These are phyloP conservation scores for Butorides virescens DNA, from an alignment of 2,113 vertebrate genomes.

Conservation along the genomic window DNA sequence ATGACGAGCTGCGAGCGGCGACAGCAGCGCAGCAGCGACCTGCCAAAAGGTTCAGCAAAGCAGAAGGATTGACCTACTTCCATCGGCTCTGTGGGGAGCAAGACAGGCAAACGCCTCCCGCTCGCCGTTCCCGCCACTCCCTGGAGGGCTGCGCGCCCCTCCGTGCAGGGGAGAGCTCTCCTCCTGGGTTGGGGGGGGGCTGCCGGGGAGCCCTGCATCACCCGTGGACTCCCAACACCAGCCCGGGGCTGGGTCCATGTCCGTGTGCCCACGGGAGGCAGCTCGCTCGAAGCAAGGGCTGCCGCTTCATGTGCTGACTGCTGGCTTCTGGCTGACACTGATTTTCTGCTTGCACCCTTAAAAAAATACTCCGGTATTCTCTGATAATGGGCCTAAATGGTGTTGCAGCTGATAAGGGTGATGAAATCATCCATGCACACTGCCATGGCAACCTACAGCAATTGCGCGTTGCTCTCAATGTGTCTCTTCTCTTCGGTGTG, in stretches of 20 bases:
- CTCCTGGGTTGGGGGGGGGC: neutral
- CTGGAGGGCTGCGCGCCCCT: neutral
- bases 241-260: neutral
- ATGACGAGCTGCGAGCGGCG: neutral
- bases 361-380: neutral
- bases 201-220: neutral
- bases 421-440: slow-evolving; percentile 6
- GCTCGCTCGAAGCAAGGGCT: neutral
- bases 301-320: neutral
- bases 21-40: neutral
- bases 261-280: neutral
- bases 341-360: neutral
- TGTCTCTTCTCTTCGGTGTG: neutral
- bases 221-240: fast-evolving
- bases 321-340: neutral
- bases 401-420: slow-evolving; percentile 23
- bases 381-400: neutral
- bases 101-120: neutral
- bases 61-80: slow-evolving; percentile 73
- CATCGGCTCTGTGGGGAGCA: neutral
- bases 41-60: slow-evolving; percentile 61
- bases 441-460: neutral
- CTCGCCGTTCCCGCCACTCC: neutral
- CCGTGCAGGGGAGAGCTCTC: neutral
- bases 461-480: neutral